Evolutionary conservation across 2,797 vertebrate species (phyloP).

Genomic region (Pteronotus mesoamericanus): DNA sequence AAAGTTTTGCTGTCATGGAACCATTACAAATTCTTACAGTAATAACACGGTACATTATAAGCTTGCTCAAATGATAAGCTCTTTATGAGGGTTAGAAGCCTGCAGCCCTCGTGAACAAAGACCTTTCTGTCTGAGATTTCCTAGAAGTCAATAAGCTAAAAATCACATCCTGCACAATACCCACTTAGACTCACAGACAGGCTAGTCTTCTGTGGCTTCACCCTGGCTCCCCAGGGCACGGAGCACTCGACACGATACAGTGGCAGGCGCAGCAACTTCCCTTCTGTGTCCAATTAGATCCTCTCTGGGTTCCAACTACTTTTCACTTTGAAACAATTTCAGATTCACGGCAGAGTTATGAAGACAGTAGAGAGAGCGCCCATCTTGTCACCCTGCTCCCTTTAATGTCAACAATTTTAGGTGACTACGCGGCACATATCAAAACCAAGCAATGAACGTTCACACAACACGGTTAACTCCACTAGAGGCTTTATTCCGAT

Average conservation of each 20-base stretch:
- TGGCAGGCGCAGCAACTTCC: not conserved
- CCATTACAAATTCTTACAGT: conserved; percentile 73
- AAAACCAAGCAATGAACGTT: not conserved
- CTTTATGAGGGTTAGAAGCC: conserved; percentile 68
- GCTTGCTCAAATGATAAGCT: conserved; percentile 72
- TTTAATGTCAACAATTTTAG: not conserved
- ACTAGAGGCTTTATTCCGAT: not conserved
- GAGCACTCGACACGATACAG: not conserved
- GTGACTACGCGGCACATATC: not conserved
- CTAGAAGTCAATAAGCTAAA: conserved; percentile 76
- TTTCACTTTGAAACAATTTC: not conserved
- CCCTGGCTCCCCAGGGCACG: not conserved
- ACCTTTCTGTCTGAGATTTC: conserved; percentile 76
- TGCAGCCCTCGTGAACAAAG: conserved; percentile 75
- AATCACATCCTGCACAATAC: conserved; percentile 52
- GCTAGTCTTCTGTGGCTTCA: not conserved
- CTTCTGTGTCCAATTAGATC: not conserved
- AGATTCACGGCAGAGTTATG: not conserved
- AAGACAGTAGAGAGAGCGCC: not conserved
- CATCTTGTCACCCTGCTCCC: not conserved
- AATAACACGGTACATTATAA: conserved; percentile 70
- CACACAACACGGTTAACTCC: not conserved
- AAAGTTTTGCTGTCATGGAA: conserved; percentile 46
- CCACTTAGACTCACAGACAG: conserved; percentile 7
- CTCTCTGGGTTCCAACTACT: not conserved